Evolutionary conservation across 2,113 vertebrate genomes (phyloP).

Genomic region (Protobothrops mucrosquamatus): DNA sequence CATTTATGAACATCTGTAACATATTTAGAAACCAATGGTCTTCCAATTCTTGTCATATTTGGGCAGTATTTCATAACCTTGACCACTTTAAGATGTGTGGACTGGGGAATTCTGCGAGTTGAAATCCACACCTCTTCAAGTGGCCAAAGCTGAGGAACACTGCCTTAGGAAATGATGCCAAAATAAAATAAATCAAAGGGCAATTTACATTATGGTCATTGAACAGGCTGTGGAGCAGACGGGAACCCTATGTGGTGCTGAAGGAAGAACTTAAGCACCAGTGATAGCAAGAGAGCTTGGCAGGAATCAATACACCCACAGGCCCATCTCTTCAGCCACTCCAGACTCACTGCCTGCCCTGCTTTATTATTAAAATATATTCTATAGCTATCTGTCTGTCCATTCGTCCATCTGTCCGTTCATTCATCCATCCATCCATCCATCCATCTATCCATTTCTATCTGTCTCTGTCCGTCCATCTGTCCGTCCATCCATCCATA

Average conservation of each 20-base stretch:
- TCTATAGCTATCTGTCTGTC: too few relatives aligned
- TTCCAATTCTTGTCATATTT: not conserved
- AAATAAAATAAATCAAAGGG: not conserved
- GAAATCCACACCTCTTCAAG: not conserved
- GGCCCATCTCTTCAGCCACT: not conserved
- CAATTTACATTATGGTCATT: not conserved
- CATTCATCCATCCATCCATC: too few relatives aligned
- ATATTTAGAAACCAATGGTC: not conserved
- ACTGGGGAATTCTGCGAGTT: not conserved
- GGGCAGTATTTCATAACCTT: too few relatives aligned
- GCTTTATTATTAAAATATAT: not conserved
- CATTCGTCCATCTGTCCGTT: too few relatives aligned
- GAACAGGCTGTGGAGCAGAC: not conserved
- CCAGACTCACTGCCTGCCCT: not conserved
- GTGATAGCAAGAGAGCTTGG: not conserved
- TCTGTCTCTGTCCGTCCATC: too few relatives aligned
- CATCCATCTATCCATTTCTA: too few relatives aligned
- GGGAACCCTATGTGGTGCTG: not conserved
- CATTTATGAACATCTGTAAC: not conserved
- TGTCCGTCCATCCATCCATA: too few relatives aligned
- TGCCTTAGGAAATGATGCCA: not conserved
- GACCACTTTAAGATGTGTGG: not conserved
- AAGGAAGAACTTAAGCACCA: not conserved
- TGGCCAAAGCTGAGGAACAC: too few relatives aligned
- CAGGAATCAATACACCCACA: not conserved